Evolutionary conservation across 2,113 vertebrate genomes (phyloP).

Genomic region (Azemiops feae): DNA sequence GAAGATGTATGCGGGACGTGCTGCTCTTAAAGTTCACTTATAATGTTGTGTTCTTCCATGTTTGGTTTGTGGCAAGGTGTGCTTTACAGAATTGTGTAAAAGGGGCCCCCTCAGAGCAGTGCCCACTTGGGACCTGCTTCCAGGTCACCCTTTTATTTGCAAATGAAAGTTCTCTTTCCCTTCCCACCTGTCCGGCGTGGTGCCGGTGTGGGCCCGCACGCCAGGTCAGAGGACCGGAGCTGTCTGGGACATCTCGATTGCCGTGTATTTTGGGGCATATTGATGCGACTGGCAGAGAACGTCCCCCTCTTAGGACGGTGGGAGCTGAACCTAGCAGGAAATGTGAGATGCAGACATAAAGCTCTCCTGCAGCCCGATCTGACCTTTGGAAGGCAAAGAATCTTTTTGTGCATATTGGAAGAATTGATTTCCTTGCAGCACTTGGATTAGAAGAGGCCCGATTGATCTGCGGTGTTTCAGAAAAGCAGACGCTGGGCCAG

Average conservation of each 20-base stretch:
- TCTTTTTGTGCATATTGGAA: not conserved
- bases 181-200: too few species aligned
- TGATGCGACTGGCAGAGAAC: not conserved
- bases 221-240: too few species aligned
- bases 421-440: not conserved
- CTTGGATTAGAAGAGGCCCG: not conserved
- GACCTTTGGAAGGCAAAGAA: not conserved
- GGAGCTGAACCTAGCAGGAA: not conserved
- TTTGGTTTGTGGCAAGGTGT: too few species aligned
- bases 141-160: too few species aligned
- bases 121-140: too few species aligned
- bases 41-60: too few species aligned
- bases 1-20: too few species aligned
- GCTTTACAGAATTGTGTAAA: too few species aligned
- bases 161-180: too few species aligned
- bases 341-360: not conserved
- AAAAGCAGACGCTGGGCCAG: not conserved
- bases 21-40: too few species aligned
- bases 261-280: not conserved
- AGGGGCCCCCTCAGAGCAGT: too few species aligned
- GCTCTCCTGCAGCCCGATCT: not conserved
- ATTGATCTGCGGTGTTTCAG: not conserved
- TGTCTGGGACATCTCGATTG: not conserved
- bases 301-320: not conserved
- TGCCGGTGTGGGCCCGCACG: too few species aligned